Percentiles rank a stretch among this genome's conserved stretches.
These are phyloP conservation scores for Coendou prehensilis DNA, from an alignment of 2,797 vertebrate species.

Conservation along the genomic window DNA sequence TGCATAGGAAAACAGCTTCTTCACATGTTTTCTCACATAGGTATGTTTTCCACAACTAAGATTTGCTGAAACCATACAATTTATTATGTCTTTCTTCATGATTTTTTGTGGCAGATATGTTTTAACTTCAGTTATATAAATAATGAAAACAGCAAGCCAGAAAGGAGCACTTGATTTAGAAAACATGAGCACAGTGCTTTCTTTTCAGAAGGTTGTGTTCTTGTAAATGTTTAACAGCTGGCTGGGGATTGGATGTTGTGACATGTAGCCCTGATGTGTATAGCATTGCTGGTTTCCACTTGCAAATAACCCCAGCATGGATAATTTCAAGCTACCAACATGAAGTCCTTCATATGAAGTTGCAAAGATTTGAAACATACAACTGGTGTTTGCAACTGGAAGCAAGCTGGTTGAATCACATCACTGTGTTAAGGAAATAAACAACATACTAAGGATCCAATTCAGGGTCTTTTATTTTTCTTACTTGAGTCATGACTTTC, in stretches of 20 bases:
- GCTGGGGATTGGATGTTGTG: not conserved
- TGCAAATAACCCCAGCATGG: not conserved
- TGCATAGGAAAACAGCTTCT: conserved; percentile 17
- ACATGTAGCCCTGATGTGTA: not conserved
- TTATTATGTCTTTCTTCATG: not conserved
- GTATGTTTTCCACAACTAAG: not conserved
- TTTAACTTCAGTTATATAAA: conserved; percentile 46
- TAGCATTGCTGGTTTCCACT: not conserved
- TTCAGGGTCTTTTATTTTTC: not conserved
- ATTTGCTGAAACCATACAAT: conserved; percentile 30
- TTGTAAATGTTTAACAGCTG: conserved; percentile 44
- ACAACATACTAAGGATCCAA: not conserved
- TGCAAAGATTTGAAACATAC: not conserved
- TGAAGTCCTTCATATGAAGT: not conserved
- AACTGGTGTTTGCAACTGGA: not conserved
- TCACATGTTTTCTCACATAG: not conserved
- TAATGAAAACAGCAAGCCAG: not conserved
- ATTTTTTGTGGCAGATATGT: conserved; percentile 18
- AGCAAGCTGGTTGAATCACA: not conserved
- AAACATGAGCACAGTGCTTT: conserved; percentile 4
- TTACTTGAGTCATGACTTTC: not conserved
- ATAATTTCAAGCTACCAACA: not conserved
- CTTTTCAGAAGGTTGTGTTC: not conserved
- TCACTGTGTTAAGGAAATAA: not conserved
- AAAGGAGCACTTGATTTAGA: conserved; percentile 35